Base-by-base conservation (phyloP, 2,113 vertebrate species). In the Pterophyllum scalare region DNA sequence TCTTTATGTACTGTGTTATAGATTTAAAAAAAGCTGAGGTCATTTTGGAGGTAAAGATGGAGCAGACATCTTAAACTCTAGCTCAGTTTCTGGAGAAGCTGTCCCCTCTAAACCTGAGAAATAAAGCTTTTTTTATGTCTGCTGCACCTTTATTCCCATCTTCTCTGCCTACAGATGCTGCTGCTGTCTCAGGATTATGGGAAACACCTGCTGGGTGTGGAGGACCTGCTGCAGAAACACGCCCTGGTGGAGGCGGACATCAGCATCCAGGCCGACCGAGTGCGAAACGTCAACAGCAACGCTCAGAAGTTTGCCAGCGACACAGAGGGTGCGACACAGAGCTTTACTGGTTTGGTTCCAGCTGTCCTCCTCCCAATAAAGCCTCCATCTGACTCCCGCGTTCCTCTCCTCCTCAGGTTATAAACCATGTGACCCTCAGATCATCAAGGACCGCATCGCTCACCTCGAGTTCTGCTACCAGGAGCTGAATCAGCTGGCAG, bases 391-490 rank as follows among this genome's bases (percentile, higher is more conserved):
- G 9, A 20, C 74, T 31, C 9, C 35, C 8, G 2, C 11, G 9
- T 12, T 58, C n/a, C 20, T 58, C 1, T 80, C 28, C 33, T 38
- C 52, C 61, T 40, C 88, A 99, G 98, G 97, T 86, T 99, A 99
- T 75, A 99, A 99, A 81, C 98, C 98, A 0, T 99, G 98, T 5
- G 98, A 99, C 82, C 98, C 98, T 0, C 98, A 99, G 94, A 96
- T 99, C 88, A 99, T 99, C 94, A 93, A 96, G 49, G 98, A 99
- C 85, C 97, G 98, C 0, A 96, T 99, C 2, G 97, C 98, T 43
- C 98, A 99, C 95, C 96, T 99, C 97, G 98, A 99, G 70, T 99
- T 99, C 96, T 99, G 98, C 88, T 99, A 99, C 92, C 97, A 98
- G 92, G 98, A 99, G 84, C 95, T 99, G 65, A 98, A 94, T 81